Base-by-base conservation (phyloP, 2,888 invertebrate species). In the Blastobasis adustella region DNA sequence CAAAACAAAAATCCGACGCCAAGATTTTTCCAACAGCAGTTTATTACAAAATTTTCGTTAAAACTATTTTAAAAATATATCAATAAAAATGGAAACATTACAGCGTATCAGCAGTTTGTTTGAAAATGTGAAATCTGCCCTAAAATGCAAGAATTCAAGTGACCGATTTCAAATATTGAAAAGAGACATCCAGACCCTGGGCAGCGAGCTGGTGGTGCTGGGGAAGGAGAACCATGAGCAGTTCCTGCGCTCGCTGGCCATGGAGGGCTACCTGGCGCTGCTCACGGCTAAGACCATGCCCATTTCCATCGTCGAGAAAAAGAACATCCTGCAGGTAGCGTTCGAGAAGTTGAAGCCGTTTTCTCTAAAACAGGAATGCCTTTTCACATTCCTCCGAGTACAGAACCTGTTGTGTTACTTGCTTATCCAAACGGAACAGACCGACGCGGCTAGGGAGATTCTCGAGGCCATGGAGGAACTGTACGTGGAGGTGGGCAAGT, bases 401-500 rank as follows among this genome's bases (percentile, higher is more conserved):
- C 87, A 91, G 53, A 92, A 92, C 63, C 87, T 91, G 56, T 73
- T 90, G 49, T 89, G 91, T 51, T 91, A 90, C 65, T 85, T 90
- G 53, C 69, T 90, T 4, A 89, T 90, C 1, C 90, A 90, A 63
- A 67, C 89, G 48, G 89, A 89, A 38, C 82, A 90, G 49, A 74
- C 79, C 5, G 71, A 70, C n/a, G 61, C 73, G 10, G 89, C 91
- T 1, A 80, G 78, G 54, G 80, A 84, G 6, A 76, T 91, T 43
- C 73, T 92, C 8, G 90, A 91, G 68, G 74, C 67, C 43, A 86
- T 84, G 66, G 89, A 89, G 59, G 74, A 79, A 8, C 61, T 88
- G 4, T 90, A 90, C 56, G 80, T 81, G 42, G 75, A 76, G 46
- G 73, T 87, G 39, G 76, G 73, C 56, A 76, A 78, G 49, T 62